phyloP scores from a whole-genome alignment of 2,888 invertebrate species.

The Epistrophella euchroma region DNA sequence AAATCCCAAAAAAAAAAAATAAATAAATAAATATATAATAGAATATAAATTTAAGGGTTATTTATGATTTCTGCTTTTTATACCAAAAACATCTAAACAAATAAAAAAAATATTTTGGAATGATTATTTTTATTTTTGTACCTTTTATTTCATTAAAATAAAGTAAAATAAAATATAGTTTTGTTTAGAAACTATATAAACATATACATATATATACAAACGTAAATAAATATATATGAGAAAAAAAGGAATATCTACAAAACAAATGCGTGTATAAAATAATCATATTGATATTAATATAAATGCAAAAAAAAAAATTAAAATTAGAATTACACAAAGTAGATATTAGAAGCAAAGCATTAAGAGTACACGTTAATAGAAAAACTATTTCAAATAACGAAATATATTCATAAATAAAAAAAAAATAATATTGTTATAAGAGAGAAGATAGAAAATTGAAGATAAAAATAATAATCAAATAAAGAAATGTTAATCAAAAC shows the following conservation, averaged over 20 bases:
- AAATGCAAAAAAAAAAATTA: constrained; percentile 15
- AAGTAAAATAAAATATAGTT: constrained; percentile 26
- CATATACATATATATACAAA: constrained; percentile 31
- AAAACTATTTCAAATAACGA: constrained; percentile 39
- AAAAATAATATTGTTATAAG: constrained; percentile 61
- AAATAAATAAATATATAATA: constrained; percentile 28
- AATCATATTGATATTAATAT: constrained; percentile 59
- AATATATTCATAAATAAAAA: constrained; percentile 40
- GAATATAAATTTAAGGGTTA: constrained; percentile 49
- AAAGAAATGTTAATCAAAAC: constrained; percentile 75
- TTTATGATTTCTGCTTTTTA: constrained; percentile 63
- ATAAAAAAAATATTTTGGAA: constrained; percentile 67
- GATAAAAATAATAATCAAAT: constrained; percentile 72
- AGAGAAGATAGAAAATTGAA: constrained; percentile 58
- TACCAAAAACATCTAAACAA: constrained; percentile 34
- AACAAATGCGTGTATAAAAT: constrained; percentile 68
- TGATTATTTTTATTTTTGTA: constrained; percentile 72
- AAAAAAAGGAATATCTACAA: constrained; percentile 16
- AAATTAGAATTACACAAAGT: constrained; percentile 37
- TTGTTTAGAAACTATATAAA: constrained; percentile 27
- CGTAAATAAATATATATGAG: background rate
- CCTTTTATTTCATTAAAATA: constrained; percentile 50
- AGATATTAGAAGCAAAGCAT: constrained; percentile 34
- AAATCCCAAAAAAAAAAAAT: constrained; percentile 23
- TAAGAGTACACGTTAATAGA: constrained; percentile 35